These are phyloP conservation scores for Cephus pulcher DNA, from an alignment of 2,888 invertebrate genomes.

Conservation along the genomic window DNA sequence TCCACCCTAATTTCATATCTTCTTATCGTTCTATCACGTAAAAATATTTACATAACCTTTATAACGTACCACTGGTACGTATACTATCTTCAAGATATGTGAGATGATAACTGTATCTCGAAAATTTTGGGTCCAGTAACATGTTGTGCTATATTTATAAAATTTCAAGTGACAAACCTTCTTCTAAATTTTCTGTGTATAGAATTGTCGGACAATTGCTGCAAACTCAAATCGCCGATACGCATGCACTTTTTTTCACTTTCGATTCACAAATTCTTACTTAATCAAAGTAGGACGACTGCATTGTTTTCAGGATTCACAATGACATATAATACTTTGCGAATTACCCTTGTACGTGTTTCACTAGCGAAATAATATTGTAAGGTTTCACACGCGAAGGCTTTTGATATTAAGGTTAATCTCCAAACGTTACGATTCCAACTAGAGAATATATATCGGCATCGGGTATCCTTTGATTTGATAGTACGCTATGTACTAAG, in stretches of 20 bases:
- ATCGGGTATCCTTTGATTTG: neutral
- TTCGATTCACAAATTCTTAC: neutral
- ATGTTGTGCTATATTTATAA: neutral
- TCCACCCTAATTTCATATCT: neutral
- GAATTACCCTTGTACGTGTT: neutral
- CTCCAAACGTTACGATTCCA: slow-evolving; percentile 14
- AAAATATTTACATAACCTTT: neutral
- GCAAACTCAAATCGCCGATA: neutral
- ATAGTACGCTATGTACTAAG: neutral
- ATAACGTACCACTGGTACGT: neutral
- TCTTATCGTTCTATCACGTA: neutral
- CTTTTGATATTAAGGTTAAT: slow-evolving; percentile 54
- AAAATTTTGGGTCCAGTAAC: neutral
- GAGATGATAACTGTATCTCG: neutral
- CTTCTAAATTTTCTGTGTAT: no score
- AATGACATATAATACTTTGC: neutral
- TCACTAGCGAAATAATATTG: slow-evolving; percentile 11
- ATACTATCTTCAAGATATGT: neutral
- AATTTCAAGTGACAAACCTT: no score
- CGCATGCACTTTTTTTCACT: neutral
- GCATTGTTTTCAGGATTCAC: slow-evolving; percentile 9
- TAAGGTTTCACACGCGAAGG: slow-evolving; percentile 46
- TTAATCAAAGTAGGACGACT: neutral
- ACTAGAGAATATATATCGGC: neutral
- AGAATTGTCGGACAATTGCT: no score